These are phyloP conservation scores for Ctenopoma kingsleyae DNA, from an alignment of 2,797 vertebrate species.

Conservation along the genomic window DNA sequence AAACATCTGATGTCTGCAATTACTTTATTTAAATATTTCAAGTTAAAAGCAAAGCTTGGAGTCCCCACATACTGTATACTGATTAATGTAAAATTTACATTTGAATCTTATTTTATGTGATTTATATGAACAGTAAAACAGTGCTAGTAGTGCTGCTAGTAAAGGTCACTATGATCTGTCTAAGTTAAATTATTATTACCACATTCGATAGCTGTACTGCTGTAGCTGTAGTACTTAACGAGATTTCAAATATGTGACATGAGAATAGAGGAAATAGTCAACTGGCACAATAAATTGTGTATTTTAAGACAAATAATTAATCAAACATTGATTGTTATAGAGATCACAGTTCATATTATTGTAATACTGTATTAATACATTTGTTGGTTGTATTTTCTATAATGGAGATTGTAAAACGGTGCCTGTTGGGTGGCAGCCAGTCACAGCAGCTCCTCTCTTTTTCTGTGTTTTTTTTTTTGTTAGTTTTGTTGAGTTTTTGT, in stretches of 20 bases:
- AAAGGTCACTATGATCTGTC: slow-evolving; percentile 3
- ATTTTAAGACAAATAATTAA: slow-evolving; percentile 21
- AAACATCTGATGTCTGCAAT: slow-evolving; percentile 15
- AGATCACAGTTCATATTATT: slow-evolving; percentile 48
- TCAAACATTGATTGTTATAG: not conserved
- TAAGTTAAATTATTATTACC: not conserved
- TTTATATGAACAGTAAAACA: not conserved
- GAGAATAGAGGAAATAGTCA: slow-evolving; percentile 7
- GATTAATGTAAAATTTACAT: not conserved
- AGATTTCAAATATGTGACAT: slow-evolving; percentile 1
- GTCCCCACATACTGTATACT: not conserved
- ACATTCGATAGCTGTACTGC: not conserved
- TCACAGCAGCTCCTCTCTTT: too few relatives aligned
- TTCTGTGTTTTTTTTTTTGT: too few relatives aligned
- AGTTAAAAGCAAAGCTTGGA: not conserved
- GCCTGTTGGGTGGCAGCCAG: too few relatives aligned
- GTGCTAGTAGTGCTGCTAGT: not conserved
- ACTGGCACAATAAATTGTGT: not conserved
- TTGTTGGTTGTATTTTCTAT: slow-evolving; percentile 39
- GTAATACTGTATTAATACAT: slow-evolving; percentile 36
- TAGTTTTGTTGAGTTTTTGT: too few relatives aligned
- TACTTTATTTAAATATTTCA: not conserved
- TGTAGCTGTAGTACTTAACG: too few relatives aligned
- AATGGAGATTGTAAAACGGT: too few relatives aligned
- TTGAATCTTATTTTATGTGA: slow-evolving; percentile 12